Evolutionary conservation across 2,113 vertebrate species (phyloP).

Genomic region (Festucalex cinctus): DNA sequence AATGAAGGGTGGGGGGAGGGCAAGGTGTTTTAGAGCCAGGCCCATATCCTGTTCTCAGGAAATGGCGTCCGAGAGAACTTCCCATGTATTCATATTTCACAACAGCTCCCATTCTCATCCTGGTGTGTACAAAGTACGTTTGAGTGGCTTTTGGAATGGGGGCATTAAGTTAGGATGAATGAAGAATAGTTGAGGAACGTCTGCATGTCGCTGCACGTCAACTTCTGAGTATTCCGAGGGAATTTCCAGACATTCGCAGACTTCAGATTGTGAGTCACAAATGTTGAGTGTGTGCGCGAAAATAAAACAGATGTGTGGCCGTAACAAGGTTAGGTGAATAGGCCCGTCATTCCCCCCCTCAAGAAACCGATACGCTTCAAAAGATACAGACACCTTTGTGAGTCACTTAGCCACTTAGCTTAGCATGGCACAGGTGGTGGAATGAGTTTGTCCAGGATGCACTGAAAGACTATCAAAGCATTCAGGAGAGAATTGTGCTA

Average conservation of each 20-base stretch:
- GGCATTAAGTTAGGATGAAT: neutral
- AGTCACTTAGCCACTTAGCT: neutral
- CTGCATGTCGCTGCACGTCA: constrained; percentile 45
- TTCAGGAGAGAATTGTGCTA: neutral
- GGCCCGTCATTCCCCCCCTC: neutral
- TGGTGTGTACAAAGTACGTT: neutral
- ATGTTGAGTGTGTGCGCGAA: constrained; percentile 27
- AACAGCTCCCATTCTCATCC: constrained; percentile 7
- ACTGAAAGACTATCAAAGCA: neutral
- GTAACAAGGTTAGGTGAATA: neutral
- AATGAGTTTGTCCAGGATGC: neutral
- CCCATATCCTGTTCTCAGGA: constrained; percentile 59
- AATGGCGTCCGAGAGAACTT: constrained; percentile 36
- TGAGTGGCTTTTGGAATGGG: neutral
- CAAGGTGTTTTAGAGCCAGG: constrained; percentile 47
- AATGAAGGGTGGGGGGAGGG: constrained; percentile 46
- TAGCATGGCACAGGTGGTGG: no score
- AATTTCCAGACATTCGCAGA: constrained; percentile 60
- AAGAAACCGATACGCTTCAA: neutral
- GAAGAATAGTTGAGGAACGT: constrained; percentile 8
- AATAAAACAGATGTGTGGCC: constrained; percentile 39
- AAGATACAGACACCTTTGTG: neutral
- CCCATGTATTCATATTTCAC: constrained; percentile 55
- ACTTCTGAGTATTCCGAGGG: constrained; percentile 27
- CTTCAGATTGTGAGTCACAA: constrained; percentile 57